Percentiles rank a stretch among this genome's conserved stretches.
These are phyloP conservation scores for Loris lydekkerianus DNA, from an alignment of 2,797 vertebrate genomes.

Conservation along the genomic window DNA sequence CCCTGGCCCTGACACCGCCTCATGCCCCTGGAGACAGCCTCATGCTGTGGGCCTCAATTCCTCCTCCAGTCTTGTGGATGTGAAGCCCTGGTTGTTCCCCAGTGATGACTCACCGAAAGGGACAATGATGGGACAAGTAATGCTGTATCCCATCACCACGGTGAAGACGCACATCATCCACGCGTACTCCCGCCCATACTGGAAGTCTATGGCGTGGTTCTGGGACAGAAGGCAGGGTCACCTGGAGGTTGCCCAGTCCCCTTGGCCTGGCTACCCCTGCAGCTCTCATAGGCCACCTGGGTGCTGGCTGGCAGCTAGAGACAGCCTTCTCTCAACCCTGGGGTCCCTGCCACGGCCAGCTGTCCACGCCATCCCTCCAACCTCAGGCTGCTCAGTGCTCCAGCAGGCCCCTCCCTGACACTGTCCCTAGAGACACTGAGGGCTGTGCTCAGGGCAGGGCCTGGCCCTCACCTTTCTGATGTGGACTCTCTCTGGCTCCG, in stretches of 20 bases:
- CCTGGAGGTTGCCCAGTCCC: background rate
- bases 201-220: constrained; percentile 97
- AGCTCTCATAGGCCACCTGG: background rate
- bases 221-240: constrained; percentile 81
- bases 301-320: background rate
- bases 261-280: background rate
- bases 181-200: constrained; percentile 97
- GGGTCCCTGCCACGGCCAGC: background rate
- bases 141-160: constrained; percentile 98
- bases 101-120: constrained; percentile 95
- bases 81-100: background rate
- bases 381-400: accelerated
- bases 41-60: background rate
- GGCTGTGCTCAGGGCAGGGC: background rate
- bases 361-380: background rate
- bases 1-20: background rate
- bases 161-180: constrained; percentile 98
- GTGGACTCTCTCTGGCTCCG: constrained; percentile 95
- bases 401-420: no score
- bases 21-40: background rate
- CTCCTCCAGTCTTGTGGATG: background rate
- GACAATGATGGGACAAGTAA: constrained; percentile 97
- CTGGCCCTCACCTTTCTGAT: constrained; percentile 92
- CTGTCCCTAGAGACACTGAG: background rate
- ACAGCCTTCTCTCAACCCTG: background rate